phyloP scores from a whole-genome alignment of 1,140 invertebrate species.

The Neocloeon triangulifer region DNA sequence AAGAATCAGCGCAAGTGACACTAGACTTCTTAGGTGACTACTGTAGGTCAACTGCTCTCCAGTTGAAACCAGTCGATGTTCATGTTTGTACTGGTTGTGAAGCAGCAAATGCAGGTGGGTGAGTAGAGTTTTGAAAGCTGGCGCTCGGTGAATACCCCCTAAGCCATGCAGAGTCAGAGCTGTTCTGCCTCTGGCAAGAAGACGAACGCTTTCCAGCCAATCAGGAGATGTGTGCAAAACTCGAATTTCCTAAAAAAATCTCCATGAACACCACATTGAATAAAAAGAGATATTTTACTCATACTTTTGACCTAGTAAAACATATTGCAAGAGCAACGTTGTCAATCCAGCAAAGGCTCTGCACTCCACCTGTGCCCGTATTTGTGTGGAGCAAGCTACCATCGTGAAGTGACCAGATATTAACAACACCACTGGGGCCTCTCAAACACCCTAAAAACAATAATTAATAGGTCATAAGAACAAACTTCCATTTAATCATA shows the following conservation, averaged over 20 bases:
- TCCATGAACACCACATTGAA: no score
- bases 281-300: no score
- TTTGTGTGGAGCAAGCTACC: conserved; percentile 30
- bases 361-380: conserved; percentile 26
- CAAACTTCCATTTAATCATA: background rate
- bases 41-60: conserved; percentile 36
- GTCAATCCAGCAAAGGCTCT: conserved; percentile 24
- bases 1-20: conserved; percentile 27
- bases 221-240: conserved; percentile 22
- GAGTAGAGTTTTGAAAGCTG: conserved; percentile 27
- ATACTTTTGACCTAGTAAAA: conserved; percentile 27
- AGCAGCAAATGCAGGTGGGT: conserved; percentile 24
- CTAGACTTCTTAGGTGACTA: conserved; percentile 31
- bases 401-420: conserved; percentile 37
- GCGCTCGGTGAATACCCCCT: conserved; percentile 26
- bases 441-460: conserved; percentile 16
- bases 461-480: background rate
- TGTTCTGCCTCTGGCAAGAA: conserved; percentile 24
- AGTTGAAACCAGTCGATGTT: conserved; percentile 27
- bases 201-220: conserved; percentile 18
- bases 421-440: conserved; percentile 28
- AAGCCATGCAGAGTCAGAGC: conserved; percentile 26
- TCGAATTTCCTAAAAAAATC: conserved; percentile 20
- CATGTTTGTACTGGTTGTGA: conserved; percentile 29
- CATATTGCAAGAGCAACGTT: conserved; percentile 23